Base-by-base conservation (phyloP, 2,888 invertebrate genomes). In the Pherbina coryleti region DNA sequence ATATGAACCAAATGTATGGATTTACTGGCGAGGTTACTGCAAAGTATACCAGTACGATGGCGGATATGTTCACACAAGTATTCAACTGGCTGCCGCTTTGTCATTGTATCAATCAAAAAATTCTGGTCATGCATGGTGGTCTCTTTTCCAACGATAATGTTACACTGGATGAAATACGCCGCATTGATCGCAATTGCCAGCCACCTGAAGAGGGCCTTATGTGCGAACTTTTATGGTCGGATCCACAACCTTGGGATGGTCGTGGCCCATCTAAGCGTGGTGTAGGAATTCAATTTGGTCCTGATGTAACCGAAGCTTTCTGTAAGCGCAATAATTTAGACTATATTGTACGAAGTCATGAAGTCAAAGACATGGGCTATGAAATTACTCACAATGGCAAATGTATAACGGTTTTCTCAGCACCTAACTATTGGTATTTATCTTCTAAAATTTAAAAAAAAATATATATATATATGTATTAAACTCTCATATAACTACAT, bases 1-100 rank as follows among this genome's bases (percentile, higher is more conserved):
- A 96, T 79, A 99, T 99, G 99, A 99, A 99, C 91, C 96, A 98
- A 90, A 98, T 99, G 96, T 99, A 99, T 90, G 99, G 99, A 1
- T 99, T 99, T 91, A 96, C 98, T 81, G 99, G 99, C 1, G 99
- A 99, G 91, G 99, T 99, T 0, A 96, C 97, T 85, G 94, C 96
- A 7, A 99, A 99, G 91, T 99, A 98, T 90, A 95, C 96, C 0
- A 92, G 93, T 25, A 95, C 97, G 89, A 99, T 99, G 98, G 96
- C 97, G 0, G 97, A 98, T 82, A 92, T 99, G 69, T 99, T 99
- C 91, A 98, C 98, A 1, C 98, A 99, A 91, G 98, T 99, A 25
- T 99, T 98, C 91, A 99, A 99, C 90, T 97, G 96, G 95, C 91
- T 99, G 82, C 99, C 99, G 0, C 91, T 99, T 75, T 96, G 97